phyloP scores from a whole-genome alignment of 2,113 vertebrate species.

The Lutjanus erythropterus region DNA sequence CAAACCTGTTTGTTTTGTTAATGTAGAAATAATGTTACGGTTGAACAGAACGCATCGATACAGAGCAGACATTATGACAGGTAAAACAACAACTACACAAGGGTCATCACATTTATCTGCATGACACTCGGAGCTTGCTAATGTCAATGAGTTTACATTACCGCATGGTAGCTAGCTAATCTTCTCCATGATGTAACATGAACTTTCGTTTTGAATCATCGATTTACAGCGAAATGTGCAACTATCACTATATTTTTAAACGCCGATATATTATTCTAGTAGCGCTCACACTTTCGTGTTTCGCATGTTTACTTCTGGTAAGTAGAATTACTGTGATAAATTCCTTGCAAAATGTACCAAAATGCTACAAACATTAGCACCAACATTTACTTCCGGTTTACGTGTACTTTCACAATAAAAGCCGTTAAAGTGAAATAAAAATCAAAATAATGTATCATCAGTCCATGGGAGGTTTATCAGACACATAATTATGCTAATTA shows the following conservation, averaged over 20 bases:
- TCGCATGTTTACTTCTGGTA: background rate
- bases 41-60: background rate
- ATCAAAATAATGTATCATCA: too few species aligned
- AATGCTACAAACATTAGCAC: slow-evolving; percentile 9
- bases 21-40: background rate
- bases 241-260: background rate
- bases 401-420: slow-evolving; percentile 43
- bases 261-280: too few species aligned
- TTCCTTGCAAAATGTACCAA: background rate
- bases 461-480: too few species aligned
- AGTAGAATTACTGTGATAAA: rapidly evolving
- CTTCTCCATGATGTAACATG: background rate
- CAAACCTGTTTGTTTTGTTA: slow-evolving; percentile 1
- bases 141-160: background rate
- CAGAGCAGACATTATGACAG: slow-evolving; percentile 31
- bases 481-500: too few species aligned
- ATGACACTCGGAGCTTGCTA: background rate
- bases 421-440: too few species aligned
- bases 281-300: rapidly evolving
- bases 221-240: background rate
- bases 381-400: slow-evolving; percentile 33
- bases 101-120: background rate
- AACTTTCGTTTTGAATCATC: background rate
- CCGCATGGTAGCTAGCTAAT: slow-evolving; percentile 14
- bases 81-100: background rate